Evolutionary conservation across 2,888 invertebrate genomes (phyloP), one percentile per base, ranked within the genome.

Genomic region (Acleris cristana): DNA sequence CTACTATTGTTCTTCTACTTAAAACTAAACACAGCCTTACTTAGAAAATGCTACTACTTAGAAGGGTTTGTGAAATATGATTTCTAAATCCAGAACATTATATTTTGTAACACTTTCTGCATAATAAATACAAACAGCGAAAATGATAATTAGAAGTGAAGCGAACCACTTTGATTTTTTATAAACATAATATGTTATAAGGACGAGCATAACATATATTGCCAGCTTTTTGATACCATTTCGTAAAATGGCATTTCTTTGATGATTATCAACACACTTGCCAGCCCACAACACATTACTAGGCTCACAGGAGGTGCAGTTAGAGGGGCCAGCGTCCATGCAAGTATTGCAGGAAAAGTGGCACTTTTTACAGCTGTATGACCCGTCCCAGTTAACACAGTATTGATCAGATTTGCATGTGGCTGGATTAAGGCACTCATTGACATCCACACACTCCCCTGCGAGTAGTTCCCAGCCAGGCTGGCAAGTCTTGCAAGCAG

Each of bases 321-420:
- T 97, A 80, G 96, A 96, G 18, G 97, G 95, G 0, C 98, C 98
- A 85, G 96, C 95, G 3, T 97, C 98, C 40, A 92, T 93, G 84
- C 99, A 99, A 4, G 96, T 95, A 70, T 94, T 92, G 83, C 98
- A 99, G 2, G 97, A 94, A 73, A 90, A 94, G 86, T 98, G 97
- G 92, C 99, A 99, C 70, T 94, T 94, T 77, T 95, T 89, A 87
- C 98, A 98, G 26, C 89, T 87, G 82, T 94, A 96, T 2, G 96
- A 96, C 14, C 99, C 98, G 76, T 96, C 96, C 68, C 93, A 95
- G 82, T 99, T 99, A 0, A 96, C 94, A 88, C 99, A 99, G 84
- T 97, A 98, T 80, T 98, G 94, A 82, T 96, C 95, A 6, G 87
- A 81, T 16, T 92, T 88, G 79, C 95, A 96, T 16, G 88, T 82